phyloP scores from a whole-genome alignment of 2,888 invertebrate genomes.

The Agrotis ipsilon region DNA sequence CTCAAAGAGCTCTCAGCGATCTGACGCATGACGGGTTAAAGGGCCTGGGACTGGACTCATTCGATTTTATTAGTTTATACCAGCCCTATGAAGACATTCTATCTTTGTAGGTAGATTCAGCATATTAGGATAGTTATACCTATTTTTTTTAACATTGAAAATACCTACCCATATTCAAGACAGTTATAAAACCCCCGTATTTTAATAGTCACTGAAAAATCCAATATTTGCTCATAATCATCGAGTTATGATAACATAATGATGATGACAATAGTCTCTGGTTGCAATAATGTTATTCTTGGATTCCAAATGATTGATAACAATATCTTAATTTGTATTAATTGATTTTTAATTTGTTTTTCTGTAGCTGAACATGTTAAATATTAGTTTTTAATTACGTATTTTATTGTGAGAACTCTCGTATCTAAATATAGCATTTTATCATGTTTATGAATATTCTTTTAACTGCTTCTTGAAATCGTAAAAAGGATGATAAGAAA shows the following conservation, averaged over 20 bases:
- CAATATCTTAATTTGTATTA: conserved; percentile 31
- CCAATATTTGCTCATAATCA: background rate
- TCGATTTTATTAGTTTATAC: too few relatives aligned
- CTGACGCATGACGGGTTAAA: too few relatives aligned
- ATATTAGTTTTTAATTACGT: conserved; percentile 38
- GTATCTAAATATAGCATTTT: background rate
- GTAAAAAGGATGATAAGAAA: background rate
- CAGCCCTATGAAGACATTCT: too few relatives aligned
- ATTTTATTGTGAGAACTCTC: background rate
- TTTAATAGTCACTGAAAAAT: background rate
- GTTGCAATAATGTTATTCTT: conserved; percentile 15
- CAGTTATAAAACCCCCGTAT: background rate
- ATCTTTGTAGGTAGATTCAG: too few relatives aligned
- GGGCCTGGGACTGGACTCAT: too few relatives aligned
- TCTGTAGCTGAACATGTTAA: conserved; percentile 1
- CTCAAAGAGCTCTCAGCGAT: too few relatives aligned
- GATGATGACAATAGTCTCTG: background rate
- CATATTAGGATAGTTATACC: too few relatives aligned
- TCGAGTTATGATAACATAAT: conserved; percentile 2
- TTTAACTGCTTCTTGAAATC: conserved; percentile 12
- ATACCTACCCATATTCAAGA: too few relatives aligned
- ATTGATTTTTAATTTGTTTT: conserved; percentile 34
- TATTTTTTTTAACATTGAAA: too few relatives aligned
- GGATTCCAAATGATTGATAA: conserved; percentile 22
- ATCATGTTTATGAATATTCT: background rate